Percentiles rank a stretch among this genome's conserved stretches.
These are phyloP conservation scores for Accipiter cooperii DNA, from an alignment of 2,113 vertebrate species.

Conservation along the genomic window DNA sequence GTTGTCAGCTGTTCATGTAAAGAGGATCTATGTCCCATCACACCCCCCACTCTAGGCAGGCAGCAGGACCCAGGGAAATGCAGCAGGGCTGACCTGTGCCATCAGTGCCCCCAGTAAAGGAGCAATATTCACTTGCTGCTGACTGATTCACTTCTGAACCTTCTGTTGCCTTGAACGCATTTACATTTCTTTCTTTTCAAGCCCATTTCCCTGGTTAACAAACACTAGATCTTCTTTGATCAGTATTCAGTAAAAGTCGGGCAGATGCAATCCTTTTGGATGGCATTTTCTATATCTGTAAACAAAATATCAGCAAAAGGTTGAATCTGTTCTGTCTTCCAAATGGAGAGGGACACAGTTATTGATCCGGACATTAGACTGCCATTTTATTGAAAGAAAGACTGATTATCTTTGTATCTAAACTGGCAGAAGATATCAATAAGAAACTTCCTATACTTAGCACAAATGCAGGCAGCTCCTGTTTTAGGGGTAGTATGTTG, in stretches of 20 bases:
- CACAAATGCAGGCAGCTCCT: background rate
- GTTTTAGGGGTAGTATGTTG: background rate
- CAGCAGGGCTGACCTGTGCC: background rate
- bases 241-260: background rate
- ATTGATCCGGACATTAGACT: background rate
- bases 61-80: background rate
- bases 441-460: background rate
- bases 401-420: conserved; percentile 27
- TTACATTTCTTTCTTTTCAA: background rate
- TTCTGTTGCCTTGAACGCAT: background rate
- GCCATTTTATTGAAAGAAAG: conserved; percentile 36
- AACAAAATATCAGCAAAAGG: conserved; percentile 52
- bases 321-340: background rate
- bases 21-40: background rate
- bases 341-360: background rate
- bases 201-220: background rate
- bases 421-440: background rate
- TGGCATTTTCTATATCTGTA: conserved; percentile 36
- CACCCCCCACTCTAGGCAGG: background rate
- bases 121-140: background rate
- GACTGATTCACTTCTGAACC: background rate
- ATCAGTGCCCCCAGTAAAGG: background rate
- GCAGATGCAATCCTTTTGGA: background rate
- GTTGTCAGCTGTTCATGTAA: background rate
- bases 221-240: background rate